phyloP scores from a whole-genome alignment of 2,797 vertebrate genomes.

The Arremon brunneinucha region DNA sequence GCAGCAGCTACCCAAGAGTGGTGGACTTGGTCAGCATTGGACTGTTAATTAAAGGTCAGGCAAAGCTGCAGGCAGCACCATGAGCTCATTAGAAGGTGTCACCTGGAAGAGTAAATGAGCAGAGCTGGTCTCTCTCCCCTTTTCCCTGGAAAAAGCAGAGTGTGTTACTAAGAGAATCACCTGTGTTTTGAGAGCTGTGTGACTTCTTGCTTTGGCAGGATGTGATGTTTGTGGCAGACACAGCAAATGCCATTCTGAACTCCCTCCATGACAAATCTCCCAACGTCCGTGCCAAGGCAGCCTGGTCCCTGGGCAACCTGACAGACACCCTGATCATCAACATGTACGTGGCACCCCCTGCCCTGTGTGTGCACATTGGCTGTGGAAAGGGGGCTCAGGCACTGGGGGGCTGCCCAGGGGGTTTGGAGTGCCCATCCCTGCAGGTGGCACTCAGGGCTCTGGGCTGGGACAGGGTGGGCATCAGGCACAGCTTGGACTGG shows the following conservation, averaged over 20 bases:
- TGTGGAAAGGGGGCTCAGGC: neutral
- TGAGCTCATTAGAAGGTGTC: neutral
- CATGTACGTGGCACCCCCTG: neutral
- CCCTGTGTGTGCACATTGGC: neutral
- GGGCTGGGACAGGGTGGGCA: neutral
- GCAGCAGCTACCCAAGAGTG: neutral
- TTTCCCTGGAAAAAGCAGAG: neutral
- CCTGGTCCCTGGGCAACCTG: slow-evolving; percentile 96
- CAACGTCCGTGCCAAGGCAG: slow-evolving; percentile 93
- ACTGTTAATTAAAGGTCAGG: neutral
- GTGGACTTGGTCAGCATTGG: neutral
- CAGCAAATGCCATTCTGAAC: slow-evolving; percentile 90
- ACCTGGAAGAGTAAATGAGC: neutral
- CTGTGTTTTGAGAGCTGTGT: neutral
- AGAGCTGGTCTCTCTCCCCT: neutral
- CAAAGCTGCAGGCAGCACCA: neutral
- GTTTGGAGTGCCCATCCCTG: neutral
- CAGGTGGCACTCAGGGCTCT: neutral
- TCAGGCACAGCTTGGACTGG: fast-evolving
- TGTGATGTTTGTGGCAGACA: slow-evolving; percentile 96
- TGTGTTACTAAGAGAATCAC: neutral
- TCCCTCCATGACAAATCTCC: slow-evolving; percentile 88
- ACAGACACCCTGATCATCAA: slow-evolving; percentile 85
- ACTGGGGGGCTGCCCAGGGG: neutral
- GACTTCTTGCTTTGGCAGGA: slow-evolving; percentile 78